Evolutionary conservation across 2,113 vertebrate species (phyloP).

Genomic region (Pterocles gutturalis): DNA sequence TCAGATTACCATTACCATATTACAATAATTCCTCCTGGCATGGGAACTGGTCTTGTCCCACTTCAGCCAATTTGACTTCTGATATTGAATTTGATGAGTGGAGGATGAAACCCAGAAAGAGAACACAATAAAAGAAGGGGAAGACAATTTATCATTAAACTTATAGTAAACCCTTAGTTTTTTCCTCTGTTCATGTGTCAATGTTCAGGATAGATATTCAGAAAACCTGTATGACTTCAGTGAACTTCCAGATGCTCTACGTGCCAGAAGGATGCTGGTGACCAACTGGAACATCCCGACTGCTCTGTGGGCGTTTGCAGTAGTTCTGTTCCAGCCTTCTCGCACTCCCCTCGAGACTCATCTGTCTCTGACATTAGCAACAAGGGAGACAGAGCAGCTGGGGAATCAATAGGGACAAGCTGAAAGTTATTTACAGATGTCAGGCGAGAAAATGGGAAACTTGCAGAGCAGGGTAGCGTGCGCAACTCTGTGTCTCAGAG

Average conservation of each 20-base stretch:
- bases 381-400: conserved; percentile 40
- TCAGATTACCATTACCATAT: background rate
- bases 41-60: background rate
- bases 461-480: background rate
- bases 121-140: background rate
- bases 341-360: background rate
- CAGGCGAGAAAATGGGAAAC: conserved; percentile 31
- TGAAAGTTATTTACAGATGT: conserved; percentile 66
- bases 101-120: background rate
- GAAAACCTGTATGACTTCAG: background rate
- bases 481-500: background rate
- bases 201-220: background rate
- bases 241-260: background rate
- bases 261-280: background rate
- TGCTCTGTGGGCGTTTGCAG: background rate
- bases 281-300: background rate
- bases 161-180: background rate
- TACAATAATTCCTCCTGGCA: background rate
- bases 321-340: background rate
- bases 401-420: conserved; percentile 57
- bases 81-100: background rate
- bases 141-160: background rate
- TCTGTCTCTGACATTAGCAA: conserved; percentile 30
- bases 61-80: background rate
- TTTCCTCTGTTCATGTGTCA: background rate